phyloP scores from a whole-genome alignment of 1,140 invertebrate species.

The Formica selysi region DNA sequence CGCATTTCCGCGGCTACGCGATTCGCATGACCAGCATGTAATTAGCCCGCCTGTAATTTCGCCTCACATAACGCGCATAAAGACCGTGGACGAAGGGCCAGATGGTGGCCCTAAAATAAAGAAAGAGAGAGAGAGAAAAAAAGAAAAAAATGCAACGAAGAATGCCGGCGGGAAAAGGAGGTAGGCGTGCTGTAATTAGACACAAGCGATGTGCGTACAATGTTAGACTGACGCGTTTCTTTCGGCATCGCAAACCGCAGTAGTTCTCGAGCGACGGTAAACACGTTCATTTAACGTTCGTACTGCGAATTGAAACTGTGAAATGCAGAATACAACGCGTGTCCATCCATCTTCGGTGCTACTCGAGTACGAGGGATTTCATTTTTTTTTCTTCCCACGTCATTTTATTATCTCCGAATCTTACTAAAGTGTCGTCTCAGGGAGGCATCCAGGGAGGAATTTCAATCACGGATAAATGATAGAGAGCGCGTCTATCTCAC shows the following conservation, averaged over 20 bases:
- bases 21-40: slow-evolving; percentile 80
- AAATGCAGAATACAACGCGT: not conserved
- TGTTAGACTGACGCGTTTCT: slow-evolving; percentile 34
- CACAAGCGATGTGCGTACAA: slow-evolving; percentile 16
- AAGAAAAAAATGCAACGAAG: slow-evolving; percentile 5
- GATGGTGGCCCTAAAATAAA: slow-evolving; percentile 61
- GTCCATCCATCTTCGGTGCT: not conserved
- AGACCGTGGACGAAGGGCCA: slow-evolving; percentile 47
- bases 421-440: too few species aligned
- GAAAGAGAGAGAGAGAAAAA: slow-evolving; percentile 10
- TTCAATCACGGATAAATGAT: not conserved
- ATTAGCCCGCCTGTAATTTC: slow-evolving; percentile 80
- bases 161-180: not conserved
- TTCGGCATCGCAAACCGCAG: slow-evolving; percentile 26
- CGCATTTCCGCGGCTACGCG: slow-evolving; percentile 55
- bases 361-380: not conserved
- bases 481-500: not conserved
- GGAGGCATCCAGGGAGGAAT: not conserved
- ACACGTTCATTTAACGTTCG: not conserved
- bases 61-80: slow-evolving; percentile 53
- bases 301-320: not conserved
- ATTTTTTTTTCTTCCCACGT: not conserved
- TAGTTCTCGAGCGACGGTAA: not conserved
- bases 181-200: slow-evolving; percentile 67
- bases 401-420: not conserved